Base-by-base conservation (phyloP, 2,113 vertebrate genomes). In the Cyphomyrus discorhynchus region DNA sequence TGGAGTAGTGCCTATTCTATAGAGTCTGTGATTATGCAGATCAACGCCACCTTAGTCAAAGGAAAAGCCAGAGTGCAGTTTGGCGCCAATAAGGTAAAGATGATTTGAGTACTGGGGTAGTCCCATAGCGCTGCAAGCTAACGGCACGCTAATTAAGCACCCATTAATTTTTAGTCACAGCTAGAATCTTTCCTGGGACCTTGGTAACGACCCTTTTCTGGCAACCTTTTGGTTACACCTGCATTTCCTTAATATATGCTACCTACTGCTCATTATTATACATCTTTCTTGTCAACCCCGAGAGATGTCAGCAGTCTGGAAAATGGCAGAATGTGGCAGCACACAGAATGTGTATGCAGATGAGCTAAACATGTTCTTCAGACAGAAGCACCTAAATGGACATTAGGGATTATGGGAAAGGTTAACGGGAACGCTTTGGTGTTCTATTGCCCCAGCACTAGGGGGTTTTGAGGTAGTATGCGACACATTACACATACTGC, bases 1-100 rank as follows among this genome's bases (percentile, higher is more conserved):
- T 99, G 98, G 98, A 99, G 98, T 95, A 99, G 98, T 95, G 98
- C 98, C 96, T 99, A 99, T 94, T 99, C 98, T 85, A 98, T 99
- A 96, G 98, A 99, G 92, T 99, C 98, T 5, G 98, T 99, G 94
- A 99, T 99, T 94, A 99, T 99, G 98, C 98, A 99, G 93, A 99
- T 99, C 92, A 99, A 99, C 92, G 98, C 98, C 93, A 99, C 98
- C 90, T 96, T 99, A 94, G 98, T 99, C 90, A 99, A 99, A 97
- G 98, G 98, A 95, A 99, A 99, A 96, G 98, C 98, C 95, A 97
- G 98, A 94, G 97, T 99, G 90, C 98, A 99, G 94, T 98, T 99
- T 94, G 98, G 98, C 96, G 98, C 98, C 95, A 99, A 99, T 94
- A 99, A 99, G 98, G 98, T 99, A 96, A 96, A 13, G 6, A n/a